Percentiles rank a stretch among this genome's conserved stretches.
These are phyloP conservation scores for Phataginus tricuspis DNA, from an alignment of 2,797 vertebrate genomes.

Conservation along the genomic window DNA sequence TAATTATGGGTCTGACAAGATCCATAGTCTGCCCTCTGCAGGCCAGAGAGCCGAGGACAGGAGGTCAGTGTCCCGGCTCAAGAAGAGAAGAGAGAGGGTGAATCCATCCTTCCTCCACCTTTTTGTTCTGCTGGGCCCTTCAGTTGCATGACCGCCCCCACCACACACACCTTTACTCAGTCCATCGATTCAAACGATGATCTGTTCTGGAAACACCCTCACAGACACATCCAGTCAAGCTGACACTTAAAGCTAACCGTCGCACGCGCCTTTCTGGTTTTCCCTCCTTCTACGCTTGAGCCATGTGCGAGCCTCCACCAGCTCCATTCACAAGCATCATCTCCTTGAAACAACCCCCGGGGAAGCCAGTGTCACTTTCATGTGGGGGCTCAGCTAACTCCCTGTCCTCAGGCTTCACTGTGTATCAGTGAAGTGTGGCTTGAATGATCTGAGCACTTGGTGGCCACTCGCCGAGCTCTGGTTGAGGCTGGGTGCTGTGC, in stretches of 20 bases:
- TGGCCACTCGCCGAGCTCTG: not conserved
- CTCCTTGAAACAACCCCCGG: not conserved
- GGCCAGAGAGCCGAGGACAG: too few species aligned
- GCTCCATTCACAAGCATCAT: not conserved
- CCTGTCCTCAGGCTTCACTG: rapidly evolving
- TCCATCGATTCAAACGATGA: too few species aligned
- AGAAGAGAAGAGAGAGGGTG: too few species aligned
- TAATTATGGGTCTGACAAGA: too few species aligned
- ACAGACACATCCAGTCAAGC: not conserved
- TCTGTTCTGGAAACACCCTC: too few species aligned
- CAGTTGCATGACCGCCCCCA: too few species aligned
- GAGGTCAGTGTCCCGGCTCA: too few species aligned
- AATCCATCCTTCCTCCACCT: too few species aligned
- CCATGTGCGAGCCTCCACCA: not conserved
- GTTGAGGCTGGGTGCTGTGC: rapidly evolving
- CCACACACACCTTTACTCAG: too few species aligned
- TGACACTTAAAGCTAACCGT: not conserved
- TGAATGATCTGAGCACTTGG: rapidly evolving
- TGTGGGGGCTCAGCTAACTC: not conserved
- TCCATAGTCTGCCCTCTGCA: too few species aligned
- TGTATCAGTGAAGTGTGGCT: rapidly evolving
- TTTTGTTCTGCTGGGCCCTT: too few species aligned
- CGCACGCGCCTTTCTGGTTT: not conserved
- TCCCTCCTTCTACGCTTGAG: not conserved
- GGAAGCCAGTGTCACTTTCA: not conserved